phyloP scores from a whole-genome alignment of 2,888 invertebrate genomes.

The Eremobia ochroleuca region DNA sequence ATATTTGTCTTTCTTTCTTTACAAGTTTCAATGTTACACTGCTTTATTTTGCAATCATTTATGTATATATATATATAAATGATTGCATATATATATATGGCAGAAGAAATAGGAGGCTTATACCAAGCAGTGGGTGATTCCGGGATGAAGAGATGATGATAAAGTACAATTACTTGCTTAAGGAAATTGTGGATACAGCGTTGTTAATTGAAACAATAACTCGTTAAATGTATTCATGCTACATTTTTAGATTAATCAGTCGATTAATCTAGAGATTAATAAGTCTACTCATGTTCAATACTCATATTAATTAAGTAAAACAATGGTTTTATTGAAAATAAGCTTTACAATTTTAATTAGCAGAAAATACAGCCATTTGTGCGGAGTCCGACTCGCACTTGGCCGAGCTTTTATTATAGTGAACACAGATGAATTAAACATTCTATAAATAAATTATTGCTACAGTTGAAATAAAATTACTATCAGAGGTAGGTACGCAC shows the following conservation, averaged over 20 bases:
- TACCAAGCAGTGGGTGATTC: too few relatives aligned
- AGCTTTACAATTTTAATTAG: background rate
- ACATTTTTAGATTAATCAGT: background rate
- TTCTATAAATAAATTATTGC: background rate
- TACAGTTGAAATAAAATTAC: background rate
- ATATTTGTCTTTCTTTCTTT: too few relatives aligned
- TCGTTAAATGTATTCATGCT: background rate
- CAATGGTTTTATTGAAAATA: background rate
- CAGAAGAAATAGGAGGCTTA: too few relatives aligned
- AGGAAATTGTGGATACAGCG: too few relatives aligned
- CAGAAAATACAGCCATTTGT: background rate
- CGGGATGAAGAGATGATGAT: too few relatives aligned
- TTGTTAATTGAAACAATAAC: too few relatives aligned
- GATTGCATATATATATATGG: too few relatives aligned
- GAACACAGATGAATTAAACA: background rate
- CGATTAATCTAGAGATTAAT: background rate
- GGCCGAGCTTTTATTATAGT: background rate
- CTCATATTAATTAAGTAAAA: background rate
- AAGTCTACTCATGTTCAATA: background rate
- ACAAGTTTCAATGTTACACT: background rate
- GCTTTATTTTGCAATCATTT: background rate
- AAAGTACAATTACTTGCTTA: too few relatives aligned
- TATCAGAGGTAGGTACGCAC: background rate
- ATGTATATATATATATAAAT: too few relatives aligned
- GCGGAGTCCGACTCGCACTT: too few relatives aligned